Evolutionary conservation across 2,888 invertebrate genomes (phyloP).

Genomic region (Chymomyza procnemis): DNA sequence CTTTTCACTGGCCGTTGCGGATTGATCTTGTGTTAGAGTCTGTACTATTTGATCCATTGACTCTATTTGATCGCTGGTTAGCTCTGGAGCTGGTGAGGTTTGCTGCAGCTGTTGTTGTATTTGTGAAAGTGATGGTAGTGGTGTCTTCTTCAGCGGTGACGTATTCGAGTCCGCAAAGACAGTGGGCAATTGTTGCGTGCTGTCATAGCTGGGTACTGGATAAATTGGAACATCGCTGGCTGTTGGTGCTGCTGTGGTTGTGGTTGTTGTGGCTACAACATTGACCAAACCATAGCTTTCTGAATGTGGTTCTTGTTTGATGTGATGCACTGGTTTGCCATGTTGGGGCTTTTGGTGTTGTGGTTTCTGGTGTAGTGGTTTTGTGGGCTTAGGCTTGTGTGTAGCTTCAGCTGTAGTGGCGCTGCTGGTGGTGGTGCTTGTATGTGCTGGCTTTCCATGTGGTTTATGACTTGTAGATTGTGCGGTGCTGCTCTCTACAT

Average conservation of each 20-base stretch:
- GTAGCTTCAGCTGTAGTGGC: slow-evolving; percentile 40
- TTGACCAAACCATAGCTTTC: slow-evolving; percentile 50
- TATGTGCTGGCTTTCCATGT: slow-evolving; percentile 47
- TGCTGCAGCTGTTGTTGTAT: slow-evolving; percentile 53
- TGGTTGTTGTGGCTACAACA: slow-evolving; percentile 29
- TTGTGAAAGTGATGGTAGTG: slow-evolving; percentile 50
- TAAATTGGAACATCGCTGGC: slow-evolving; percentile 54
- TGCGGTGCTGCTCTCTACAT: background rate
- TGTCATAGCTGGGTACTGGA: slow-evolving; percentile 62
- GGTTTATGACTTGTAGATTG: slow-evolving; percentile 21
- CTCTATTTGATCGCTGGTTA: slow-evolving; percentile 65
- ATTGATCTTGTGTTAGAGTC: slow-evolving; percentile 65
- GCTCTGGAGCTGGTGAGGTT: slow-evolving; percentile 35
- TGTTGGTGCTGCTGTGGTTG: slow-evolving; percentile 36
- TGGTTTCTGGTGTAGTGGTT: slow-evolving; percentile 24
- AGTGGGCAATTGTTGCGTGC: slow-evolving; percentile 26
- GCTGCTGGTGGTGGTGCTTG: slow-evolving; percentile 1
- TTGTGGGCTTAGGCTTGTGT: slow-evolving; percentile 12
- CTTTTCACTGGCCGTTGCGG: slow-evolving; percentile 34
- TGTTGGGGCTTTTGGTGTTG: slow-evolving; percentile 23
- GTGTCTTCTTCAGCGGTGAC: slow-evolving; percentile 49
- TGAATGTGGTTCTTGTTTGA: background rate
- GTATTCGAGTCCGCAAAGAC: slow-evolving; percentile 18
- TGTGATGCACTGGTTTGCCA: slow-evolving; percentile 26
- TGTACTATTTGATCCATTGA: slow-evolving; percentile 77